phyloP scores from a whole-genome alignment of 2,113 vertebrate species.

The Calypte anna region DNA sequence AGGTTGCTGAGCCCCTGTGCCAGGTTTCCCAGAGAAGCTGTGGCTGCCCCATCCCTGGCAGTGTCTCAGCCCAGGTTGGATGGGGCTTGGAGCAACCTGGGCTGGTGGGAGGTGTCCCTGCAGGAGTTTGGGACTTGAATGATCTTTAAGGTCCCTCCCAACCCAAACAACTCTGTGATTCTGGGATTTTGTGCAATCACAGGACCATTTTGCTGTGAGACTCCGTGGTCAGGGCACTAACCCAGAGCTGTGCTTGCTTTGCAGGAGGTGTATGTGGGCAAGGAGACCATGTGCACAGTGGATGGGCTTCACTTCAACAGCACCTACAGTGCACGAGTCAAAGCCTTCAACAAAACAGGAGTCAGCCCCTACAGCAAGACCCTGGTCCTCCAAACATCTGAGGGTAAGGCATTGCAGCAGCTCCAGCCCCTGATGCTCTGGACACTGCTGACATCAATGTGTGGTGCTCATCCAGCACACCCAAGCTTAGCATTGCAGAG shows the following conservation, averaged over 20 bases:
- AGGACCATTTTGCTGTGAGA: neutral
- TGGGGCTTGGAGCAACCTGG: too few relatives aligned
- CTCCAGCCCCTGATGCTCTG: conserved; percentile 5
- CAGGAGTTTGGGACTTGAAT: too few relatives aligned
- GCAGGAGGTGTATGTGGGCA: conserved; percentile 97
- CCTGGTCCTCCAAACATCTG: conserved; percentile 94
- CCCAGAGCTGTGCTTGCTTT: neutral
- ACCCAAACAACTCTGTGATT: too few relatives aligned
- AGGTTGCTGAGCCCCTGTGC: too few relatives aligned
- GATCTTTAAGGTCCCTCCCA: too few relatives aligned
- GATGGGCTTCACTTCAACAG: conserved; percentile 99
- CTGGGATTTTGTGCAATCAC: neutral
- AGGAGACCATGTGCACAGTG: conserved; percentile 98
- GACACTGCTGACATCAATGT: neutral
- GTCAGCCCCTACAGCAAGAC: conserved; percentile 99
- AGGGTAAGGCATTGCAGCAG: conserved; percentile 83
- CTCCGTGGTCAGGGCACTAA: neutral
- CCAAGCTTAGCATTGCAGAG: conserved; percentile 16
- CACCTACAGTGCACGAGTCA: conserved; percentile 93
- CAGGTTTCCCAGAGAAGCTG: too few relatives aligned
- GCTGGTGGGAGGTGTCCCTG: too few relatives aligned
- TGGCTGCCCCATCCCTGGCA: too few relatives aligned
- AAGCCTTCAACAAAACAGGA: conserved; percentile 95
- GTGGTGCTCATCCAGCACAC: neutral
- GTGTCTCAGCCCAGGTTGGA: too few relatives aligned